These are phyloP conservation scores for Dexiosoma caninum DNA, from an alignment of 2,888 invertebrate genomes.

Conservation along the genomic window DNA sequence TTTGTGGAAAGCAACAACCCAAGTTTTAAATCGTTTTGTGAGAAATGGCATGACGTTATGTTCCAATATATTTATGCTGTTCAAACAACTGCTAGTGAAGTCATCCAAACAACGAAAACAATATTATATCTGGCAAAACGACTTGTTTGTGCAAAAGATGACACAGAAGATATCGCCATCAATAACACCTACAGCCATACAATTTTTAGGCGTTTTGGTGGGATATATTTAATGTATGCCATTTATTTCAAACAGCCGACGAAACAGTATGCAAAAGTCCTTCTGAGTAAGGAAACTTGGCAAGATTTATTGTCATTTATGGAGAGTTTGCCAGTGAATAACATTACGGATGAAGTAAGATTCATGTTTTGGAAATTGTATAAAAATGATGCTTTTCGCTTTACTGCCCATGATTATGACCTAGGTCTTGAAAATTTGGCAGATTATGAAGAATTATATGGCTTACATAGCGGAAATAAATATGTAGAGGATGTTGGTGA, in stretches of 20 bases:
- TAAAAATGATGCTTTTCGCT: conserved; percentile 68
- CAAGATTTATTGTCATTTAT: conserved; percentile 66
- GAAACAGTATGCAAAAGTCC: conserved; percentile 70
- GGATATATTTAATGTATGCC: conserved; percentile 71
- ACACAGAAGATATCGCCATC: conserved; percentile 18
- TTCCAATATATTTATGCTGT: conserved; percentile 71
- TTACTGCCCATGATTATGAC: conserved; percentile 69
- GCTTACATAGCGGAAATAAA: conserved; percentile 27
- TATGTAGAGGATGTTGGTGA: conserved; percentile 23
- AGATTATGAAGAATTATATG: conserved; percentile 68
- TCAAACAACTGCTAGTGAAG: conserved; percentile 69
- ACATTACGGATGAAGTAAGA: conserved; percentile 63
- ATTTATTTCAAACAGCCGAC: conserved; percentile 75
- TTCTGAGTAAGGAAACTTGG: conserved; percentile 69
- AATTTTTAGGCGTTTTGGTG: conserved; percentile 68
- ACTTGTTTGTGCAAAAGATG: conserved; percentile 65
- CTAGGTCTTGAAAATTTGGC: conserved; percentile 70
- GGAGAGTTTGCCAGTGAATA: conserved; percentile 33
- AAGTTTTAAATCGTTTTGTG: conserved; percentile 69
- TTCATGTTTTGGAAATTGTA: conserved; percentile 69
- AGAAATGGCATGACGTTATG: conserved; percentile 68
- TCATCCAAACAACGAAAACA: conserved; percentile 70
- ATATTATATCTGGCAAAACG: conserved; percentile 69
- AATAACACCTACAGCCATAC: conserved; percentile 57
- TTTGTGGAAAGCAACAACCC: conserved; percentile 61